phyloP scores from a whole-genome alignment of 2,113 vertebrate species.

The Lipophrys pholis region DNA sequence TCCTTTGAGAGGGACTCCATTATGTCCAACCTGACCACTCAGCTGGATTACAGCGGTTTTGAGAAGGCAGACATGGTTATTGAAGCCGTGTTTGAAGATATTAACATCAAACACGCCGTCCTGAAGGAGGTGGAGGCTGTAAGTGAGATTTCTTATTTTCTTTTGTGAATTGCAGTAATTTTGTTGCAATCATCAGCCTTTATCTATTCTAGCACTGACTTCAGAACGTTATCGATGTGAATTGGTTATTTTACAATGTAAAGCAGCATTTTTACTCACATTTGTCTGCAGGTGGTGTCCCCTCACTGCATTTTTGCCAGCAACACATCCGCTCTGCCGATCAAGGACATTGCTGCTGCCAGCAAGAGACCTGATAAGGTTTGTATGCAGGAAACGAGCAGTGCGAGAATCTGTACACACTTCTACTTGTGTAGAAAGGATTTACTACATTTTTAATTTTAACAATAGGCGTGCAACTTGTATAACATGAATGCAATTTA shows the following conservation, averaged over 20 bases:
- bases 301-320: slow-evolving; percentile 94
- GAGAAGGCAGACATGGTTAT: slow-evolving; percentile 95
- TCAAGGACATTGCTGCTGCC: slow-evolving; percentile 90
- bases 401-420: background rate
- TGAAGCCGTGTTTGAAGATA: slow-evolving; percentile 96
- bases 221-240: background rate
- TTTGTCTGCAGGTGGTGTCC: slow-evolving; percentile 85
- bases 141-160: slow-evolving; percentile 70
- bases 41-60: slow-evolving; percentile 92
- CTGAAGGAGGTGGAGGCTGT: slow-evolving; percentile 94
- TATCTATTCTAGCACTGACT: background rate
- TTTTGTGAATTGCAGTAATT: background rate
- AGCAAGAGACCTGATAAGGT: slow-evolving; percentile 98
- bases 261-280: background rate
- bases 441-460: no score
- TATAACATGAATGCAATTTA: no score
- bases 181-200: background rate
- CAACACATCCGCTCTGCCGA: slow-evolving; percentile 97
- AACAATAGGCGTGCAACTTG: no score
- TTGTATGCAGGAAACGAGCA: slow-evolving; percentile 35
- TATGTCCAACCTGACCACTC: slow-evolving; percentile 86
- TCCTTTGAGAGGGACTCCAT: slow-evolving; percentile 92
- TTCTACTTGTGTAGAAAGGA: no score
- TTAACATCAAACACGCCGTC: slow-evolving; percentile 92
- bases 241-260: background rate